A percentile compares a stretch with the other conserved stretches of the same genome.
Evolutionary conservation across 2,888 invertebrate species (phyloP).

Genomic region (Chymomyza procnemis): DNA sequence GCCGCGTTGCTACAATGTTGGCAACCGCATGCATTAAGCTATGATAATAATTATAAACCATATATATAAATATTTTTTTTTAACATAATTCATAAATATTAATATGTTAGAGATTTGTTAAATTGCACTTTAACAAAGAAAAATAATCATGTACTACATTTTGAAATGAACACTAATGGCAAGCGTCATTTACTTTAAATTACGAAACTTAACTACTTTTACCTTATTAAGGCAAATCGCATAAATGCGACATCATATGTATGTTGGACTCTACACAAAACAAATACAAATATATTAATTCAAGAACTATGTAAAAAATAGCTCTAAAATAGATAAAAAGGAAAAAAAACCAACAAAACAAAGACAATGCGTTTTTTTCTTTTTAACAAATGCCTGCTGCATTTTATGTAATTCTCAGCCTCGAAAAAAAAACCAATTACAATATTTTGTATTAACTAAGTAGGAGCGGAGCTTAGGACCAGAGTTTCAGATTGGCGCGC

Average conservation of each 20-base stretch:
- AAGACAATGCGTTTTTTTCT: neutral
- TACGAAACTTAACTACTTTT: neutral
- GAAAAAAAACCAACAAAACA: too few relatives aligned
- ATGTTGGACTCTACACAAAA: slow-evolving; percentile 28
- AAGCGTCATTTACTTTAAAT: neutral
- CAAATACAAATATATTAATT: neutral
- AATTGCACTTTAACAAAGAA: neutral
- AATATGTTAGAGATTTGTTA: neutral
- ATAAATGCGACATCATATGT: slow-evolving; percentile 14
- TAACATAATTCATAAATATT: neutral
- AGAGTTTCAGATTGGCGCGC: slow-evolving; percentile 80
- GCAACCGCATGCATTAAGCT: too few relatives aligned
- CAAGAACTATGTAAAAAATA: neutral
- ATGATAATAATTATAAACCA: neutral
- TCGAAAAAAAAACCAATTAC: slow-evolving; percentile 32
- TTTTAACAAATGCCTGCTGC: slow-evolving; percentile 35
- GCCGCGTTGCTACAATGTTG: too few relatives aligned
- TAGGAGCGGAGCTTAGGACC: slow-evolving; percentile 78
- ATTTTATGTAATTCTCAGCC: slow-evolving; percentile 31
- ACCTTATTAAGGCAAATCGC: neutral
- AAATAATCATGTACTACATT: neutral
- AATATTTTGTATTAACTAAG: slow-evolving; percentile 53
- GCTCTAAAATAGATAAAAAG: neutral
- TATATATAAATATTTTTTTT: neutral
- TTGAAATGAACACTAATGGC: neutral